phyloP scores from a whole-genome alignment of 2,888 invertebrate species.

The Aphelenchoides bicaudatus region DNA sequence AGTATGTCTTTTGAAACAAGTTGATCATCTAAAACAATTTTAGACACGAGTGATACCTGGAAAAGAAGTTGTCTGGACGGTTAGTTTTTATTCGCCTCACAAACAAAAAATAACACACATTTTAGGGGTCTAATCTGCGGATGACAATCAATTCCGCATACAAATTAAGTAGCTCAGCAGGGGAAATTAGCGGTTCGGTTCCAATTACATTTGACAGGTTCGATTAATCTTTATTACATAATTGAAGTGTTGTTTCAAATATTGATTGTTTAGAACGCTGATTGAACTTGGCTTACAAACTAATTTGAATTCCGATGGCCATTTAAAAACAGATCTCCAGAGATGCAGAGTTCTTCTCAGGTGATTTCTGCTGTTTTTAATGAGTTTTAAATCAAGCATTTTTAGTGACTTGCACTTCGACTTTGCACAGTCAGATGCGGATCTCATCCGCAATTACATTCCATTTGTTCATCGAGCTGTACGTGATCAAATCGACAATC shows the following conservation, averaged over 20 bases:
- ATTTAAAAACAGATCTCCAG: conserved; percentile 53
- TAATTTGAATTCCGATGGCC: conserved; percentile 55
- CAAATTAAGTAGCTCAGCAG: conserved; percentile 42
- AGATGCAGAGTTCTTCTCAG: conserved; percentile 27
- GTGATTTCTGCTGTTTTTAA: too few species aligned
- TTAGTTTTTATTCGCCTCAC: conserved; percentile 20
- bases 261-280: conserved; percentile 45
- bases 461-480: conserved; percentile 54
- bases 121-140: conserved; percentile 54
- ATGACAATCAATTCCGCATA: conserved; percentile 49
- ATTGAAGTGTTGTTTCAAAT: too few species aligned
- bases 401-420: conserved; percentile 44
- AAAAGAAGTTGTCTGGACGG: conserved; percentile 55
- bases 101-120: not conserved
- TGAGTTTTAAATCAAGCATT: too few species aligned
- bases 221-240: too few species aligned
- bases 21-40: conserved; percentile 16
- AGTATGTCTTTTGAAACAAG: conserved; percentile 15
- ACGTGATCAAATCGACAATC: conserved; percentile 50
- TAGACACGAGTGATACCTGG: conserved; percentile 38
- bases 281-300: conserved; percentile 52
- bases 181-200: conserved; percentile 52
- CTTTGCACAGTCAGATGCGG: conserved; percentile 46
- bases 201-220: conserved; percentile 56
- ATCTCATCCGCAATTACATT: conserved; percentile 48